These are phyloP conservation scores for Catostylus mosaicus DNA, from an alignment of 30 jellyfish, hydroid and myxozoan species.

Conservation along the genomic window DNA sequence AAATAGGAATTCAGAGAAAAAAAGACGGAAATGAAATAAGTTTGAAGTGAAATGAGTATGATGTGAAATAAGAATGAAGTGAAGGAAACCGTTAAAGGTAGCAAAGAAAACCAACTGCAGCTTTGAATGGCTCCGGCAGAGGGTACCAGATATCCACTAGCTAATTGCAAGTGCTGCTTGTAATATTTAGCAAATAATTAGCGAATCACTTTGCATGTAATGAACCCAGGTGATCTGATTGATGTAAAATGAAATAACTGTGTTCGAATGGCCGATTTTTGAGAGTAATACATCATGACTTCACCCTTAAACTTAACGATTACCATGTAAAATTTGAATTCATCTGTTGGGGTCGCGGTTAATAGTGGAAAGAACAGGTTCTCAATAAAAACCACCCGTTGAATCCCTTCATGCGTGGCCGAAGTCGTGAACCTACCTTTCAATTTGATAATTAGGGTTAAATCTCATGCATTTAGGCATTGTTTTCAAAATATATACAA, in stretches of 20 bases:
- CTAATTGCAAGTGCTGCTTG: not conserved
- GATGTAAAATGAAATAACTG: not conserved
- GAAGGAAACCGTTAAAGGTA: too few relatives aligned
- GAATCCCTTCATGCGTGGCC: slow-evolving; percentile 52
- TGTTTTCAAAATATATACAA: not conserved
- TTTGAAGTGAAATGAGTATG: too few relatives aligned
- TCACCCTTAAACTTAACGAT: not conserved
- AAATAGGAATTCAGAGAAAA: too few relatives aligned
- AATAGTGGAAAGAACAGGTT: slow-evolving; percentile 15
- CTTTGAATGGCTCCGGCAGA: too few relatives aligned
- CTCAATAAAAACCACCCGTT: slow-evolving; percentile 43
- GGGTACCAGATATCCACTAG: too few relatives aligned
- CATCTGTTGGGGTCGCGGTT: slow-evolving; percentile 29
- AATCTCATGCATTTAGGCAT: not conserved
- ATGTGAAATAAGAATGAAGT: too few relatives aligned
- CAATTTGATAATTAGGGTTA: not conserved
- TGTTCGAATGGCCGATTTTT: not conserved
- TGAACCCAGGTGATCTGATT: not conserved
- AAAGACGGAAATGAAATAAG: too few relatives aligned
- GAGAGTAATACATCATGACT: not conserved
- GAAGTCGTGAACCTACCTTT: not conserved
- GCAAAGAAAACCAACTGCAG: too few relatives aligned
- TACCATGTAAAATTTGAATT: not conserved
- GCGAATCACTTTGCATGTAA: not conserved
- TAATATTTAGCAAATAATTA: too few relatives aligned